These are phyloP conservation scores for Danio aesculapii DNA, from an alignment of 2,797 vertebrate genomes.

Conservation along the genomic window DNA sequence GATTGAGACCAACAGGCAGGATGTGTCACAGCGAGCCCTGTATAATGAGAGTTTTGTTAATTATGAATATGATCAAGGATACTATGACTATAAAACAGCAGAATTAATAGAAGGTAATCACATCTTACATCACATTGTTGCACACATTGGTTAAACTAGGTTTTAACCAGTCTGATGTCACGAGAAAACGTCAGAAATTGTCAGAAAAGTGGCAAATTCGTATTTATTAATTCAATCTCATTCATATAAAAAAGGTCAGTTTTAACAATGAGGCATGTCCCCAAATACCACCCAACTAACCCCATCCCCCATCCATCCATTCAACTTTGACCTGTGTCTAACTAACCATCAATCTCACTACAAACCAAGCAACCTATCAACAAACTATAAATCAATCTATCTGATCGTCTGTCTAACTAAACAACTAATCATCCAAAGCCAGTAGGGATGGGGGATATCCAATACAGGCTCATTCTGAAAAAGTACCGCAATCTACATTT, in stretches of 20 bases:
- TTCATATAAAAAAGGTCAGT: too few relatives aligned
- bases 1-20: constrained; percentile 54
- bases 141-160: not conserved
- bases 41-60: constrained; percentile 60
- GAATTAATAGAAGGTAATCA: constrained; percentile 15
- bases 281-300: too few relatives aligned
- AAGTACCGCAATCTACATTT: too few relatives aligned
- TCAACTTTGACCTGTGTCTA: not conserved
- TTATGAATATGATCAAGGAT: constrained; percentile 71
- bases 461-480: too few relatives aligned
- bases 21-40: constrained; percentile 60
- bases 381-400: not conserved
- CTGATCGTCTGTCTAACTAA: not conserved
- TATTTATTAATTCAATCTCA: too few relatives aligned
- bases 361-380: too few relatives aligned
- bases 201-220: too few relatives aligned
- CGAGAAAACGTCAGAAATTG: too few relatives aligned
- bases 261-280: too few relatives aligned
- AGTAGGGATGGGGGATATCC: too few relatives aligned
- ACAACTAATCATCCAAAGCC: too few relatives aligned
- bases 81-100: constrained; percentile 44
- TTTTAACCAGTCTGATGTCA: not conserved
- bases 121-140: constrained; percentile 12
- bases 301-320: not conserved
- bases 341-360: too few relatives aligned